phyloP scores from a whole-genome alignment of 2,113 vertebrate genomes.

The Tauraco erythrolophus region DNA sequence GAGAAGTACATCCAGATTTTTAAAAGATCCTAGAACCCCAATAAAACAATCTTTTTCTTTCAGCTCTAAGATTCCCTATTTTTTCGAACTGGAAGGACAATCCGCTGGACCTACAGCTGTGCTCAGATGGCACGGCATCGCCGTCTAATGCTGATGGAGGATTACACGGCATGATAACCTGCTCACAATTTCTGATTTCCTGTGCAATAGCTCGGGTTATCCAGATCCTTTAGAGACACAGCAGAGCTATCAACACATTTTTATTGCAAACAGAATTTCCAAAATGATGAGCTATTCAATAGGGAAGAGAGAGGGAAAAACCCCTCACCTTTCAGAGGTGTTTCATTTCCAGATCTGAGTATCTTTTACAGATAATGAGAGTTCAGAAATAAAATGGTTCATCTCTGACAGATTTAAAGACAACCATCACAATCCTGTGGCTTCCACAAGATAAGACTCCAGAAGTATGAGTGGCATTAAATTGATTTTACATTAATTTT shows the following conservation, averaged over 20 bases:
- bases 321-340: not conserved
- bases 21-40: not conserved
- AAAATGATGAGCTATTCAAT: not conserved
- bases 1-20: not conserved
- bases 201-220: not conserved
- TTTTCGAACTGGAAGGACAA: not conserved
- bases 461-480: not conserved
- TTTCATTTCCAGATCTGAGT: constrained; percentile 10
- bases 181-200: not conserved
- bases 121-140: not conserved
- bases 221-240: not conserved
- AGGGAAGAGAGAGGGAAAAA: not conserved
- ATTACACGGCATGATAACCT: not conserved
- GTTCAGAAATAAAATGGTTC: not conserved
- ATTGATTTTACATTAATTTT: not conserved
- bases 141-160: not conserved
- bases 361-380: not conserved
- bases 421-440: not conserved
- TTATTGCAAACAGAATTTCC: not conserved
- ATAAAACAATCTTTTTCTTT: not conserved
- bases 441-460: not conserved
- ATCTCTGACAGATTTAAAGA: not conserved
- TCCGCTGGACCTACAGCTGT: not conserved
- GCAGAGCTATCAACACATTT: not conserved
- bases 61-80: not conserved